Conservation (phyloP, 2,888 invertebrate genomes). For the Oscheius sp. region DNA sequence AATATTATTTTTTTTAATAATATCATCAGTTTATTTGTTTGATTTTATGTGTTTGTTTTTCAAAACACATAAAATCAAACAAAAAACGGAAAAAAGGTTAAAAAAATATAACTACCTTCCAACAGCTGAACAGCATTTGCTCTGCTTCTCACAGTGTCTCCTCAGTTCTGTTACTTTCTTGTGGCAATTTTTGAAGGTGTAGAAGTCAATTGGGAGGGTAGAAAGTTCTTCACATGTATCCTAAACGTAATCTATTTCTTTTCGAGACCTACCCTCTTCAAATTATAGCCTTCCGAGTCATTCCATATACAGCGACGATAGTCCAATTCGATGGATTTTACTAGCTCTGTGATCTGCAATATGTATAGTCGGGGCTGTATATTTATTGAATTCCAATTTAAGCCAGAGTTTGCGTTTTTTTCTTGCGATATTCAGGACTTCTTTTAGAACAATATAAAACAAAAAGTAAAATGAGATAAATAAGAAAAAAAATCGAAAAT, state of each 20-base stretch:
- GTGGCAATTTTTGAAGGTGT: background rate
- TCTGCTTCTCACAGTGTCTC: background rate
- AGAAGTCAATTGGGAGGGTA: background rate
- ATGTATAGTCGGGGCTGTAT: background rate
- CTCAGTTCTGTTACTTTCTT: background rate
- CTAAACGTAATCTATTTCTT: background rate
- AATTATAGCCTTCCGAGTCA: background rate
- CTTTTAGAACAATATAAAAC: too few species aligned
- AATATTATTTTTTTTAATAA: too few species aligned
- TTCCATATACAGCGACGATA: background rate
- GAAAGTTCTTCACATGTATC: background rate
- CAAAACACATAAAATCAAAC: too few species aligned
- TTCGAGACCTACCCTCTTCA: too few species aligned
- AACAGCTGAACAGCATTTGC: background rate
- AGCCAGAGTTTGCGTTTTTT: too few species aligned
- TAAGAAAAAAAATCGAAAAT: too few species aligned
- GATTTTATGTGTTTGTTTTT: background rate
- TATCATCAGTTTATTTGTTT: too few species aligned
- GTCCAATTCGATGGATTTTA: background rate
- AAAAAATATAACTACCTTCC: background rate
- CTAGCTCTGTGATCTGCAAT: constrained; percentile 1
- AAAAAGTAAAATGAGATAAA: too few species aligned
- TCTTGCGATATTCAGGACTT: too few species aligned
- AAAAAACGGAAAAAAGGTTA: too few species aligned
- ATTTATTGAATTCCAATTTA: background rate